Base-by-base conservation (phyloP, 1,140 invertebrate genomes). In the Nylanderia fulva region DNA sequence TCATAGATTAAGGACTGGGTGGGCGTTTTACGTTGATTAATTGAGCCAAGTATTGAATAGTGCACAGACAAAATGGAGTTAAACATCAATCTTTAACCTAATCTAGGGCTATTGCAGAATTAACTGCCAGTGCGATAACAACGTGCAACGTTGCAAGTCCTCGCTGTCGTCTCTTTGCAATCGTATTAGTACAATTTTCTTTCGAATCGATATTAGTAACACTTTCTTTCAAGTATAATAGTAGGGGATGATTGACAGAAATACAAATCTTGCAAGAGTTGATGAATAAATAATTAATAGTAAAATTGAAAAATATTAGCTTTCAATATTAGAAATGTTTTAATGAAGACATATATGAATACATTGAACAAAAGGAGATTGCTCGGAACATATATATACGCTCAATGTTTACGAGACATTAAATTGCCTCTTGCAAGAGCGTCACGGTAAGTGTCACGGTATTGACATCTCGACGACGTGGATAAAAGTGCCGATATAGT, bases 1-100 rank as follows among this genome's bases (percentile, higher is more conserved):
- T 84, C 80, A 56, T 58, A 82, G 71, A 84, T 84, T 84, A 84
- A 84, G 56, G 79, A n/a, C 52, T 42, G 56, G 45, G 45, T 83
- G 56, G 69, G 33, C 80, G 58, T 76, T 74, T 48, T 58, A 64
- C 56, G 71, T 84, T 84, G 80, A 84, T 84, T 84, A 84, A 84
- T 84, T 84, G 68, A 76, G 42, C 60, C 71, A 42, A 48, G 71
- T 82, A 82, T 82, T 60, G 77, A 82, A 72, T 82, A 71, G 77
- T 82, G 36, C 27, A 48, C 15, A 68, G 11, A 82, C 36, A 72
- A 82, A 71, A 72, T 82, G 66, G 66, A 82, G 36, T 72, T 58
- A 33, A 82, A 42, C 77, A 82, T 72, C 52, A 72, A 82, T 82
- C 77, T 72, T 58, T 58, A 33, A 39, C n/a, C 52, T 82, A 60